These are phyloP conservation scores for Pseudococcus viburni DNA, from an alignment of 2,888 invertebrate genomes.

Conservation along the genomic window DNA sequence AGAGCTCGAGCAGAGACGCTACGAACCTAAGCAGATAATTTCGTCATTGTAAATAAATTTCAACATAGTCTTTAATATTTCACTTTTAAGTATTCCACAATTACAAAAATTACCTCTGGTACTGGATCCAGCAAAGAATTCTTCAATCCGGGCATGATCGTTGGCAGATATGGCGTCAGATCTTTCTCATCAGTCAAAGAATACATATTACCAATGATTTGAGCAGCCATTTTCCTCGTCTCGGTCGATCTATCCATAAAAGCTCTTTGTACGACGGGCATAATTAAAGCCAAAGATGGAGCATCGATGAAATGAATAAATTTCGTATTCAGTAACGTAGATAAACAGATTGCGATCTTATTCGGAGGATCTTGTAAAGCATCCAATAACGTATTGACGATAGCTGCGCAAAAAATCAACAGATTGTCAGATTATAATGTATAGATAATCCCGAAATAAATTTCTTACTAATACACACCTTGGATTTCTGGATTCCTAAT, in stretches of 20 bases:
- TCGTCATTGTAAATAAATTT: not conserved
- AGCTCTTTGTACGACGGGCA: slow-evolving; percentile 98
- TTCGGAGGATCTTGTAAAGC: slow-evolving; percentile 97
- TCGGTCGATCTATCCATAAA: slow-evolving; percentile 98
- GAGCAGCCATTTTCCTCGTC: slow-evolving; percentile 98
- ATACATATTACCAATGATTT: slow-evolving; percentile 99
- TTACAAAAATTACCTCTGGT: slow-evolving; percentile 80
- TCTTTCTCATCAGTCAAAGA: slow-evolving; percentile 99
- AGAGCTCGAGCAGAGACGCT: slow-evolving; percentile 96
- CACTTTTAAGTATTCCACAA: not conserved
- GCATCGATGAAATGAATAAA: slow-evolving; percentile 99
- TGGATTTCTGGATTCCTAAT: slow-evolving; percentile 99
- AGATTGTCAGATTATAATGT: not conserved
- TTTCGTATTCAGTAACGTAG: slow-evolving; percentile 92
- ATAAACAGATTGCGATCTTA: slow-evolving; percentile 93
- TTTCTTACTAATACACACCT: slow-evolving; percentile 72
- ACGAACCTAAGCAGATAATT: slow-evolving; percentile 76
- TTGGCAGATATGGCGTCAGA: slow-evolving; percentile 93
- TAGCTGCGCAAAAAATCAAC: slow-evolving; percentile 74
- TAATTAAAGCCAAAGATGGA: slow-evolving; percentile 96
- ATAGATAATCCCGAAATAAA: not conserved
- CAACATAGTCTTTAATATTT: not conserved
- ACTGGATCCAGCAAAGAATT: slow-evolving; percentile 96
- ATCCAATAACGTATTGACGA: slow-evolving; percentile 87
- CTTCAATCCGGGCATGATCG: slow-evolving; percentile 96